These are phyloP conservation scores for Drosophila bunnanda DNA, from an alignment of 2,888 invertebrate species.

Conservation along the genomic window DNA sequence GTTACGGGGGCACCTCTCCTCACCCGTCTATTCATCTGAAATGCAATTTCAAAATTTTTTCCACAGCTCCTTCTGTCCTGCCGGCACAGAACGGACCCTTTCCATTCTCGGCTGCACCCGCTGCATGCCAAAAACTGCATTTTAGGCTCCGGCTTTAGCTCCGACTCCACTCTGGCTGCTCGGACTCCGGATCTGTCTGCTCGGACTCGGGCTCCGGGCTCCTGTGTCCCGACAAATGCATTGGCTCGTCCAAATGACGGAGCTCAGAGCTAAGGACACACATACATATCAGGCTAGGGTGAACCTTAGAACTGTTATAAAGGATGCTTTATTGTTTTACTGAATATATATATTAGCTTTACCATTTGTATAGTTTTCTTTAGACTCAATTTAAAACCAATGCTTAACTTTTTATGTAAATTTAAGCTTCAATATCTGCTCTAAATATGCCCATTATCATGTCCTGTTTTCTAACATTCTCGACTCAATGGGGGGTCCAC, in stretches of 20 bases:
- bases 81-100: background rate
- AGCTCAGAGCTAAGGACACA: constrained; percentile 29
- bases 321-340: background rate
- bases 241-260: constrained; percentile 40
- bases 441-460: background rate
- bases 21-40: constrained; percentile 75
- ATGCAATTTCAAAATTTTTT: constrained; percentile 80
- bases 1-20: too few relatives aligned
- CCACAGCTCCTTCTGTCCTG: constrained; percentile 64
- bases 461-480: background rate
- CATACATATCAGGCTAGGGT: constrained; percentile 4
- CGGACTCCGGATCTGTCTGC: constrained; percentile 38
- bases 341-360: background rate
- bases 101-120: constrained; percentile 14
- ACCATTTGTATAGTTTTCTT: background rate
- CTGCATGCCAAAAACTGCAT: constrained; percentile 76
- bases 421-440: background rate
- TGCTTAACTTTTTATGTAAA: background rate
- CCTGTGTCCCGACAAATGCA: constrained; percentile 41
- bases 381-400: background rate
- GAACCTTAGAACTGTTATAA: constrained; percentile 1
- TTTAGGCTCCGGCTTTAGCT: constrained; percentile 66
- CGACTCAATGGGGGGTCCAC: background rate
- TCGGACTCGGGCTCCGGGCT: constrained; percentile 29
- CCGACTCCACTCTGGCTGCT: constrained; percentile 14